Evolutionary conservation across 2,888 invertebrate species (phyloP).

Genomic region (Pyrochroa serraticornis): DNA sequence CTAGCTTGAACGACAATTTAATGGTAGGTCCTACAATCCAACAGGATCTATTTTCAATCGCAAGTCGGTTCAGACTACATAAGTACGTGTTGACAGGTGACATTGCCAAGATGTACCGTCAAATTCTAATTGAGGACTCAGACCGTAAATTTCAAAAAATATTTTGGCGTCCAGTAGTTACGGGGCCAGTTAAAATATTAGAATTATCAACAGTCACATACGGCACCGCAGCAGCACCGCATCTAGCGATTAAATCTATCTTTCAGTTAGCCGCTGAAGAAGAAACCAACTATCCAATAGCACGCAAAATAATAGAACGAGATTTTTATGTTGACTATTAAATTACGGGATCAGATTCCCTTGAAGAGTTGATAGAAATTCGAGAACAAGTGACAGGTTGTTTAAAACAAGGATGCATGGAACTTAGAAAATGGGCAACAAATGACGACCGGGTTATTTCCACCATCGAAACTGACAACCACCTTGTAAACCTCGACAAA

Average conservation of each 20-base stretch:
- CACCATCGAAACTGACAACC: too few relatives aligned
- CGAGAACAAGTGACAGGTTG: conserved; percentile 2
- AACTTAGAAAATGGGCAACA: too few relatives aligned
- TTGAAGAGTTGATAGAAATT: conserved; percentile 16
- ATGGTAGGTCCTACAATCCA: conserved; percentile 34
- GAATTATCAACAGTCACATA: conserved; percentile 33
- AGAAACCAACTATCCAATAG: conserved; percentile 19
- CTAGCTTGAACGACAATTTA: conserved; percentile 35
- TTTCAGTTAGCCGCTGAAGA: conserved; percentile 28
- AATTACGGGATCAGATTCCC: conserved; percentile 11
- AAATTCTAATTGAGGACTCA: conserved; percentile 26
- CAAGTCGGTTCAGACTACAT: conserved; percentile 35
- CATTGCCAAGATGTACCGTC: conserved; percentile 38
- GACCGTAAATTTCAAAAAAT: conserved; percentile 31
- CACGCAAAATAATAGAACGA: conserved; percentile 18
- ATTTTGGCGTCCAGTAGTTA: conserved; percentile 15
- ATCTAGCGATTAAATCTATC: conserved; percentile 22
- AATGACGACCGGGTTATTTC: too few relatives aligned
- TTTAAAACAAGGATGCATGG: background rate
- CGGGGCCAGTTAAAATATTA: conserved; percentile 23
- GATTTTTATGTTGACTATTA: conserved; percentile 33
- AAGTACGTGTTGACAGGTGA: conserved; percentile 35
- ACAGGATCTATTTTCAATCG: conserved; percentile 33
- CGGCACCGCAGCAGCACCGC: conserved; percentile 32
- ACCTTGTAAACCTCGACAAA: background rate